Evolutionary conservation across 1,140 invertebrate genomes (phyloP).

Genomic region (Liolophura sinensis): DNA sequence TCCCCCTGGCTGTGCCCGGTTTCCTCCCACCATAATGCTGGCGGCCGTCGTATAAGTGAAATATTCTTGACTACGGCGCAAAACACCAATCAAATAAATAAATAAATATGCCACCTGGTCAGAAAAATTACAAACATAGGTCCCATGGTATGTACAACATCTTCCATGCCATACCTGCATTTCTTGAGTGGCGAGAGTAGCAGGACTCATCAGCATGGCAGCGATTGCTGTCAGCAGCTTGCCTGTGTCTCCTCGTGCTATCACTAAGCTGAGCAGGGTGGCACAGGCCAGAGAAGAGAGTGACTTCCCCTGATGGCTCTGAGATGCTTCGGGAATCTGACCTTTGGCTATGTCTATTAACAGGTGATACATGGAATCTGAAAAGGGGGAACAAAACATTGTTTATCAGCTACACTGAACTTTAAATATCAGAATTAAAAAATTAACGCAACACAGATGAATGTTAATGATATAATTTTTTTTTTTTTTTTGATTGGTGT

Average conservation of each 20-base stretch:
- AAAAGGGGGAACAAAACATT: slow-evolving; percentile 31
- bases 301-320: slow-evolving; percentile 43
- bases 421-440: too few relatives aligned
- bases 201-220: slow-evolving; percentile 84
- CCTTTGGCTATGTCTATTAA: slow-evolving; percentile 75
- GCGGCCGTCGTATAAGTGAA: too few relatives aligned
- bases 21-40: too few relatives aligned
- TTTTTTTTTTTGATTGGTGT: too few relatives aligned
- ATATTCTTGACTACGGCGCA: too few relatives aligned
- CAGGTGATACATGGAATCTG: slow-evolving; percentile 78
- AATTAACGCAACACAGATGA: too few relatives aligned
- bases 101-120: neutral
- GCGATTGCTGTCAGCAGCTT: slow-evolving; percentile 84
- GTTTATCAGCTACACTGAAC: too few relatives aligned
- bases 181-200: slow-evolving; percentile 75
- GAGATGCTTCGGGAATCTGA: slow-evolving; percentile 16
- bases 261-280: slow-evolving; percentile 85
- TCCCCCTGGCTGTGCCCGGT: too few relatives aligned
- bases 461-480: too few relatives aligned
- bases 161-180: slow-evolving; percentile 68
- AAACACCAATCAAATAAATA: neutral
- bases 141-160: neutral
- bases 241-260: slow-evolving; percentile 92
- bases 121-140: neutral
- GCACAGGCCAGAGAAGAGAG: slow-evolving; percentile 86